Evolutionary conservation across 2,113 vertebrate species (phyloP).

Genomic region (Python bivittatus): DNA sequence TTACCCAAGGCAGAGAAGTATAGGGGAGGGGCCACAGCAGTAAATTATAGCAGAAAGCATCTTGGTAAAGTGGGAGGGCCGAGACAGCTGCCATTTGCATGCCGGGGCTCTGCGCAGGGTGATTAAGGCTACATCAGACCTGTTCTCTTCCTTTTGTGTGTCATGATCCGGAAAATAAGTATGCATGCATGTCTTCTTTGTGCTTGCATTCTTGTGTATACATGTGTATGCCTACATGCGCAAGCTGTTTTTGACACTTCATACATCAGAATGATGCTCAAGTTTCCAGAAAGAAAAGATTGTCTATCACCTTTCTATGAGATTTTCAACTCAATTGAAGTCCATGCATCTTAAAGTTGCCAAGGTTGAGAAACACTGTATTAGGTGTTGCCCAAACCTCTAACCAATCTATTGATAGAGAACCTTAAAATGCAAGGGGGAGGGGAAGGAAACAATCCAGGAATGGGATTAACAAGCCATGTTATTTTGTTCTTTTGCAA

Average conservation of each 20-base stretch:
- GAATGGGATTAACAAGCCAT: neutral
- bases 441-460: neutral
- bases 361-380: too few relatives aligned
- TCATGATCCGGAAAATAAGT: neutral
- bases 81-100: neutral
- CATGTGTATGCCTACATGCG: neutral
- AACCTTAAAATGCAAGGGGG: neutral
- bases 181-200: neutral
- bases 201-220: neutral
- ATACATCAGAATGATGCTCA: constrained; percentile 11
- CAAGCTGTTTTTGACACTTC: neutral
- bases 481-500: neutral
- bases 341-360: too few relatives aligned
- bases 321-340: too few relatives aligned
- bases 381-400: neutral
- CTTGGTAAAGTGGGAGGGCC: neutral
- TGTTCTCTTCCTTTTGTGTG: neutral
- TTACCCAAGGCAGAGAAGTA: neutral
- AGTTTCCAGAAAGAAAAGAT: constrained; percentile 21
- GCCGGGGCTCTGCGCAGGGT: neutral
- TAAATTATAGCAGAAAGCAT: neutral
- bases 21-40: neutral
- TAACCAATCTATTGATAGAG: neutral
- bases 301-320: constrained; percentile 13
- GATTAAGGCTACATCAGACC: neutral